Base-by-base conservation (phyloP, 2,888 invertebrate species). In the Pelosia muscerda region DNA sequence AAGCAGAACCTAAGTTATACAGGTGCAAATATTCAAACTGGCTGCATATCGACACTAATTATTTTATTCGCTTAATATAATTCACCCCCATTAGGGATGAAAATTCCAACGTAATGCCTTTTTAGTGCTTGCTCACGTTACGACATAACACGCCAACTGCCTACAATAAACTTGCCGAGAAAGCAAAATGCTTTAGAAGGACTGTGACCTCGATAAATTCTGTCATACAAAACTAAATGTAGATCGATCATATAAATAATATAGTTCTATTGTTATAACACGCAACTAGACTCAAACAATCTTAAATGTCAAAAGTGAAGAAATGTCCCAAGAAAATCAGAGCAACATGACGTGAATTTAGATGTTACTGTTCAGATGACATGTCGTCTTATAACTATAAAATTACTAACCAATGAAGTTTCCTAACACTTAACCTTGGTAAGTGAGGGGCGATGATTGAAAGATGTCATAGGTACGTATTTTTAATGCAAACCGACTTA, bases 361-460 rank as follows among this genome's bases (percentile, higher is more conserved):
- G 15, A 56, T 61, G 26, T 61, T 65, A 63, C 61, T 31, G 34
- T 54, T 65, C 60, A 72, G 75, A 73, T 63, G 69, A 71, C 34
- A 61, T 28, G 74, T 59, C 71, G 65, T 57, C 69, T n/a, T 61
- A 60, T 56, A 56, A 25, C 53, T 57, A 38, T 26, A 69, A 70
- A 31, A 73, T 79, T 68, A 72, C 56, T 71, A 76, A 72, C 73
- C 74, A 79, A 73, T 73, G 71, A 60, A 66, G 71, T 74, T 72
- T 66, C 64, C 61, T 68, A 76, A 38, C 26, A 42, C 63, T 2
- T 65, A 75, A 73, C 80, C 79, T 80, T 80, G 75, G 54, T 62
- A 76, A 78, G 79, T 80, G 76, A 79, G 70, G 73, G 80, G 78
- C 68, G 68, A 70, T 73, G 71, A 72, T 71, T 77, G 64, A 61